A percentile compares a stretch with the other conserved stretches of the same genome.
Evolutionary conservation across 2,888 invertebrate species (phyloP).

Genomic region (Cheiracanthium punctorium): DNA sequence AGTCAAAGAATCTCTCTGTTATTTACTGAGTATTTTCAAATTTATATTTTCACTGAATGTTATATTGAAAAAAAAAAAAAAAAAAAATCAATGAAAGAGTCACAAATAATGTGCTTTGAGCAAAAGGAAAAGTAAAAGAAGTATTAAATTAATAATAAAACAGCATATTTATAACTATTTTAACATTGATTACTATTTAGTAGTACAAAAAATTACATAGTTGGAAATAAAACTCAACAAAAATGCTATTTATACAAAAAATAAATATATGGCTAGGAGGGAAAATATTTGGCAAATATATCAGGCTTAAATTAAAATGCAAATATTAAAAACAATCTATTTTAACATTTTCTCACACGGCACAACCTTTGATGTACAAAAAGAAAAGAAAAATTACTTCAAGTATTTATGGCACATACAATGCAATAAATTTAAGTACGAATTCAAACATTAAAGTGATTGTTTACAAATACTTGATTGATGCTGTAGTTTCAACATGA

Average conservation of each 20-base stretch:
- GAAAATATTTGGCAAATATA: constrained; percentile 4
- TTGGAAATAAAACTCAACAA: no score
- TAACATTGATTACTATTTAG: no score
- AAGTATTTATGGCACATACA: constrained; percentile 7
- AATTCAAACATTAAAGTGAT: background rate
- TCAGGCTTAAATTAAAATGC: background rate
- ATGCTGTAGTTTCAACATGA: background rate
- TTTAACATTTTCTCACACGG: background rate
- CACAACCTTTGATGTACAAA: background rate
- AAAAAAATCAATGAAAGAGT: background rate
- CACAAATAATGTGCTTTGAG: background rate
- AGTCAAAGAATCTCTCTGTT: background rate
- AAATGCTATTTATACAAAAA: no score
- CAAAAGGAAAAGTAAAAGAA: background rate
- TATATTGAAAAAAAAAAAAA: background rate
- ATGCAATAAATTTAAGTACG: background rate
- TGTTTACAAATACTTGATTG: background rate
- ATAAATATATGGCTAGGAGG: background rate
- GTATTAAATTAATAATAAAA: no score
- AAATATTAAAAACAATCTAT: no score
- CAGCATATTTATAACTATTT: no score
- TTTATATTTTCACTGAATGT: background rate
- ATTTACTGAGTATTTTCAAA: background rate
- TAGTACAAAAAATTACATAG: no score
- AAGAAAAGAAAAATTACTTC: background rate